phyloP scores from a whole-genome alignment of 2,797 vertebrate species.

The Chaetophractus vellerosus region DNA sequence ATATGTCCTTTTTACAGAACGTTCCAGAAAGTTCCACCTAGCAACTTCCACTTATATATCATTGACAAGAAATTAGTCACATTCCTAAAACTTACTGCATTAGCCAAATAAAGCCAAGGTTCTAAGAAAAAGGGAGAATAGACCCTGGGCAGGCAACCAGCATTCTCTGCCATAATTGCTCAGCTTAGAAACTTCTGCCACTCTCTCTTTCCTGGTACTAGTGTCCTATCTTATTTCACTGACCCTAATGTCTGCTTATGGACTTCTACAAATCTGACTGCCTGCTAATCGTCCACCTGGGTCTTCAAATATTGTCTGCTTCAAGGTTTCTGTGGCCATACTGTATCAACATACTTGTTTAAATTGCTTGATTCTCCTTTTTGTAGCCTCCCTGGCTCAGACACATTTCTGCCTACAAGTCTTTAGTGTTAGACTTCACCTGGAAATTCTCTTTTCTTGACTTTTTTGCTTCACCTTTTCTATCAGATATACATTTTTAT shows the following conservation, averaged over 20 bases:
- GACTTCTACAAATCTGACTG: neutral
- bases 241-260: neutral
- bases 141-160: too few relatives aligned
- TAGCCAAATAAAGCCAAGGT: neutral
- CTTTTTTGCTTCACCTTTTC: neutral
- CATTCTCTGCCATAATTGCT: neutral
- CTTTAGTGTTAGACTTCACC: conserved; percentile 18
- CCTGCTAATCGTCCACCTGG: neutral
- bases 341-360: neutral
- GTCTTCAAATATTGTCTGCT: neutral
- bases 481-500: neutral
- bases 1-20: neutral
- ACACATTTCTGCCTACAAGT: conserved; percentile 32
- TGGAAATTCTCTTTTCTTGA: conserved; percentile 53
- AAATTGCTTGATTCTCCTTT: neutral
- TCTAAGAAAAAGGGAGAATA: neutral
- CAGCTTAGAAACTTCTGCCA: neutral
- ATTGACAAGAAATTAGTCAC: neutral
- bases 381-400: conserved; percentile 17
- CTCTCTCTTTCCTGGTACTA: neutral
- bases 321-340: neutral
- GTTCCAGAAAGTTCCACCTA: neutral
- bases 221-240: neutral
- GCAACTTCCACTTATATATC: neutral
- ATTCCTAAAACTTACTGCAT: neutral